A percentile compares a stretch with the other conserved stretches of the same genome.
These are phyloP conservation scores for Xerus rutilus DNA, from an alignment of 2,797 vertebrate species.

Conservation along the genomic window DNA sequence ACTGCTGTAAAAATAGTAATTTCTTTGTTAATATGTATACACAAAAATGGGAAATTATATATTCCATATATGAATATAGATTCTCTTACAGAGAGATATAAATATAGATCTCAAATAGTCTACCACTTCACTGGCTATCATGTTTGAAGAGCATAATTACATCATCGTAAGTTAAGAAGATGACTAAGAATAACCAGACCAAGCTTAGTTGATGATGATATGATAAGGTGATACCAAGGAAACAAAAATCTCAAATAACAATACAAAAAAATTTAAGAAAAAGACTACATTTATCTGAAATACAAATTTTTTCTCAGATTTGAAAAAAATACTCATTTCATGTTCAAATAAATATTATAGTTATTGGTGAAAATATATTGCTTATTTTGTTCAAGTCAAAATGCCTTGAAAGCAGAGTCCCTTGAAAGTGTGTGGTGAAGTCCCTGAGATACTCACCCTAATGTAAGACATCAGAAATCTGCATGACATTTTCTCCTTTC, in stretches of 20 bases:
- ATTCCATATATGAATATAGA: neutral
- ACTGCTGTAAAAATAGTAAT: conserved; percentile 55
- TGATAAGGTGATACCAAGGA: neutral
- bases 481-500: conserved; percentile 80
- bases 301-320: neutral
- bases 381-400: conserved; percentile 44
- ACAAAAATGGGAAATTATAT: neutral
- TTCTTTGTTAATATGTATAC: conserved; percentile 45
- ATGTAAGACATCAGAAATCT: conserved; percentile 74
- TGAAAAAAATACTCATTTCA: neutral
- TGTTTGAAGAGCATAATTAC: neutral
- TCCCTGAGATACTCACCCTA: neutral
- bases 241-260: neutral
- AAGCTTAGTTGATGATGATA: neutral
- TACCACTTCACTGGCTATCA: neutral
- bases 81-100: neutral
- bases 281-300: neutral
- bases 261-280: conserved; percentile 13
- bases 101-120: neutral
- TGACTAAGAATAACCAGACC: neutral
- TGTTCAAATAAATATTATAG: neutral
- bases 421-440: neutral
- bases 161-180: neutral
- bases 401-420: neutral
- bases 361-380: neutral